Evolutionary conservation across 2,113 vertebrate species (phyloP), one percentile per base, ranked within the genome.

Genomic region (Pampusana beccarii): DNA sequence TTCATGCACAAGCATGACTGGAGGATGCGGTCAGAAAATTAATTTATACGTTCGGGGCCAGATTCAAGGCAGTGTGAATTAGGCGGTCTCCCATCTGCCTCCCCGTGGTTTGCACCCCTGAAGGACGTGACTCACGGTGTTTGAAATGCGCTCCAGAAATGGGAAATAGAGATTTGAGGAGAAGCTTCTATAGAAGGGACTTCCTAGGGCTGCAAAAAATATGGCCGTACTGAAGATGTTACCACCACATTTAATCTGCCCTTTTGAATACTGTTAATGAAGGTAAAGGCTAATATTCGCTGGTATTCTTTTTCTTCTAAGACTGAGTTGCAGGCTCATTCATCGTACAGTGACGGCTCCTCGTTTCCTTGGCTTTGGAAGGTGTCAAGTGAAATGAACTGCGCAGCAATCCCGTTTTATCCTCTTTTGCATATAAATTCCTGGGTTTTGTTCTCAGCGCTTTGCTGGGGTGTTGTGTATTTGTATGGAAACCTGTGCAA

Each of bases 131-230:
- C 51, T 23, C n/a, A 40, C 38, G 33, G 69, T 40, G n/a, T 88
- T 84, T 74, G 58, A 96, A 92, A 86, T 75, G 29, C 28, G 20
- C 29, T 90, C 57, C 40, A 66, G 83, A 96, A 97, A 87, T 71
- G 71, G 74, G 78, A 95, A 78, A 54, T 79, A 67, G 44, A 92
- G 90, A 64, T 83, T 62, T 62, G 56, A 87, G 79, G 80, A 90
- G 71, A 71, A 83, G 10, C 64, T 96, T 60, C 28, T 87, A 24
- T 48, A 51, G 46, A 51, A 36, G 53, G 46, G 48, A 44, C 67
- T 92, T 92, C 57, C 53, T 94, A 33, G 66, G 62, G 33, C 46
- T 83, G 31, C 40, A 62, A 26, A 46, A 60, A 17, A 23, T 36
- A 58, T 23, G 57, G 40, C 54, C 10, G 13, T 46, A 44, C 4